Conservation (phyloP, 2,113 vertebrate genomes). For the Dermatemys mawii region DNA sequence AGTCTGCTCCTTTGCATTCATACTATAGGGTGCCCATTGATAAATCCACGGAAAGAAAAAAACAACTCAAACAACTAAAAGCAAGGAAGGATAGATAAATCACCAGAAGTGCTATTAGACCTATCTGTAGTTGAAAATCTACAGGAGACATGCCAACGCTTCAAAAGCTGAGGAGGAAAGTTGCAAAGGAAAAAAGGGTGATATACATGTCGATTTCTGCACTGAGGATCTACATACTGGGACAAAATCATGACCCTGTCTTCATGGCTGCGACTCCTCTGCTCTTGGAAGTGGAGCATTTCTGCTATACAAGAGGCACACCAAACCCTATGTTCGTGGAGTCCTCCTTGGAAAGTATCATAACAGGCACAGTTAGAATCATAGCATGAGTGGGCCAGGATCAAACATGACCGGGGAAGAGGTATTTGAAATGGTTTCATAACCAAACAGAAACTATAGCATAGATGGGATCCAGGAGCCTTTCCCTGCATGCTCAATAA, state of each 20-base stretch:
- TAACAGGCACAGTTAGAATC: background rate
- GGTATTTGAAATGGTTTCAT: background rate
- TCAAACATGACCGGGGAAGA: background rate
- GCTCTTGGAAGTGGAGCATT: background rate
- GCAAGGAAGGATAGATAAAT: background rate
- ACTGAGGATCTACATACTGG: background rate
- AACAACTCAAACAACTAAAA: background rate
- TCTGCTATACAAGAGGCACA: background rate
- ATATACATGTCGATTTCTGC: background rate
- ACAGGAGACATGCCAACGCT: background rate
- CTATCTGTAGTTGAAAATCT: background rate
- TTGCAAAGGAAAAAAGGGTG: background rate
- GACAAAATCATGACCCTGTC: background rate
- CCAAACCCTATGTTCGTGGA: background rate
- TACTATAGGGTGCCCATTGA: background rate
- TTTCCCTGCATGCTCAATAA: background rate
- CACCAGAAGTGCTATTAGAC: background rate
- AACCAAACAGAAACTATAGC: background rate
- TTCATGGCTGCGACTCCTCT: accelerated
- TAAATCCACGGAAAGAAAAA: background rate
- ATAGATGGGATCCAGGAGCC: background rate
- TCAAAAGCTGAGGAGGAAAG: background rate
- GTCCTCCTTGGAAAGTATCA: background rate
- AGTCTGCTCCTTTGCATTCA: background rate
- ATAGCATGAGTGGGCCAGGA: background rate